Evolutionary conservation across 2,797 vertebrate species (phyloP).

Genomic region (Choloepus didactylus): DNA sequence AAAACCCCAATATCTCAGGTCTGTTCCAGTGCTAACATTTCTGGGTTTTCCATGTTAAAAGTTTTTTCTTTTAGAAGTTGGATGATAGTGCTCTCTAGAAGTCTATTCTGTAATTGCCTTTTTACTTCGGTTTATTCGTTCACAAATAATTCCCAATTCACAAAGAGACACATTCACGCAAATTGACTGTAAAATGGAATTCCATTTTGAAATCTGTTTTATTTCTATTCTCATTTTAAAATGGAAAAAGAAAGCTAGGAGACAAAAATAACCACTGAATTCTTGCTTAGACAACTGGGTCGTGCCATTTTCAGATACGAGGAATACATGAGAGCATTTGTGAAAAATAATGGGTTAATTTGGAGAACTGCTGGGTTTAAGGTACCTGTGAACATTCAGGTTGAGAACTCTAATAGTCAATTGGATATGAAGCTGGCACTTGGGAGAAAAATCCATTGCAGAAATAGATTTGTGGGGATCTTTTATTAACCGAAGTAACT

Average conservation of each 20-base stretch:
- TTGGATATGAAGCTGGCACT: background rate
- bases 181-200: constrained; percentile 42
- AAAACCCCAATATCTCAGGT: background rate
- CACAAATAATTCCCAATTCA: background rate
- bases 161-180: background rate
- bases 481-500: no score
- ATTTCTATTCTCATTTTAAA: constrained; percentile 11
- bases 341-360: background rate
- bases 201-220: constrained; percentile 11
- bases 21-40: background rate
- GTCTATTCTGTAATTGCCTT: background rate
- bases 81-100: background rate
- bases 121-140: background rate
- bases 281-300: background rate
- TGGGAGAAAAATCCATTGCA: background rate
- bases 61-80: background rate
- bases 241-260: background rate
- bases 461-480: no score
- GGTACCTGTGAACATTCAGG: background rate
- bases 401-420: background rate
- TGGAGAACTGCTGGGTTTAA: background rate
- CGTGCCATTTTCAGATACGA: background rate
- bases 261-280: background rate
- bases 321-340: background rate
- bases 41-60: background rate